Base-by-base conservation (phyloP, 2,797 vertebrate genomes). In the Crocodylus rhombifer region DNA sequence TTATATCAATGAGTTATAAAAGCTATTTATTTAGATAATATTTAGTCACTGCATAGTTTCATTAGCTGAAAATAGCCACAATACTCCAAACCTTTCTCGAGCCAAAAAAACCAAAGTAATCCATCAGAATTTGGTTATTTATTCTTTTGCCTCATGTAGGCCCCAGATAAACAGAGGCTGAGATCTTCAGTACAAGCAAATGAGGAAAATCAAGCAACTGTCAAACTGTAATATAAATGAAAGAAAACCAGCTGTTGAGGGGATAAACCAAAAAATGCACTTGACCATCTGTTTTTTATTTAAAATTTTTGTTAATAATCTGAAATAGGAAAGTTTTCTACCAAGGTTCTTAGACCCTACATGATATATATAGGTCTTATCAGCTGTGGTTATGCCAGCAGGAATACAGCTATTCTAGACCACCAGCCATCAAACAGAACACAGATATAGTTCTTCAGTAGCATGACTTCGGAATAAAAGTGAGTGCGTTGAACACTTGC, bases 1-100 rank as follows among this genome's bases (percentile, higher is more conserved):
- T 94, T 67, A 77, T 84, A 57, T 42, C 91, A 63, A 56, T n/a
- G 42, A 42, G 7, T 42, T 42, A 77, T 88, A 91, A 90, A 92
- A 95, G 92, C 94, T n/a, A 2, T 0, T 1, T 91, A 85, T 62
- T 87, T 11, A 1, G 64, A 71, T 77, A 62, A 84, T 85, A 84
- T 51, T 21, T 9, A 74, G 33, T 61, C 18, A 51, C 73, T 60
- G 36, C n/a, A 4, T 14, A 80, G 28, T 89, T 90, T 26, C 57
- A 25, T 55, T 51, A 1, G 77, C 33, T 83, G 77, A 21, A 88
- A 82, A 84, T 18, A 56, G 26, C 74, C 60, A 82, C 82, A 0
- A 0, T 20, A 15, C 30, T 92, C 62, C 62, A 58, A 85, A 4
- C 76, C 28, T 21, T 82, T 82, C 82, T 14, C 67, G 56, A 80